Percentiles rank a stretch among this genome's conserved stretches.
These are phyloP conservation scores for Tetramorium simillimum DNA, from an alignment of 1,140 invertebrate genomes.

Conservation along the genomic window DNA sequence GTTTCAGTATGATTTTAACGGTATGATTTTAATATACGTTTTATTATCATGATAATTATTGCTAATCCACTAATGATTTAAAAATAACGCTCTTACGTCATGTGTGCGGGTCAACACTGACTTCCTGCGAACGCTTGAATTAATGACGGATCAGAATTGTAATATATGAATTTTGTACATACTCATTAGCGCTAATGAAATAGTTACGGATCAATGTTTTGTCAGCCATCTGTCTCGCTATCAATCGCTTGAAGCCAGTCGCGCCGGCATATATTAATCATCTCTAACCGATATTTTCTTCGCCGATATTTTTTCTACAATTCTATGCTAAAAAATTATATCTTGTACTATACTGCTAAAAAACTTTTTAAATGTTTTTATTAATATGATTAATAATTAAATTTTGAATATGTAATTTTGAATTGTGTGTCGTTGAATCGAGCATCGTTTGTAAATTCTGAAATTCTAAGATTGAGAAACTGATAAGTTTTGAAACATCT, in stretches of 20 bases:
- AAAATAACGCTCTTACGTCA: neutral
- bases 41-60: conserved; percentile 2
- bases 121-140: conserved; percentile 33
- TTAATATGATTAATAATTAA: neutral
- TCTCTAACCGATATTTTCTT: neutral
- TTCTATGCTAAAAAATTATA: neutral
- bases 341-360: neutral
- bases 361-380: neutral
- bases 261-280: neutral
- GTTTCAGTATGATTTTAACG: neutral
- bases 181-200: conserved; percentile 75
- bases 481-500: neutral
- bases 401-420: neutral
- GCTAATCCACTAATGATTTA: neutral
- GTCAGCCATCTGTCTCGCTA: conserved; percentile 35
- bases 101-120: neutral
- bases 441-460: neutral
- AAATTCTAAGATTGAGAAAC: neutral
- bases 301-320: conserved; percentile 5
- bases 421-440: neutral
- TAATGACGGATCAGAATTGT: conserved; percentile 73
- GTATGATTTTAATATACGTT: neutral
- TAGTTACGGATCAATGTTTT: conserved; percentile 73
- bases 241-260: conserved; percentile 50
- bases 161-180: conserved; percentile 81